Base-by-base conservation (phyloP, 1,140 invertebrate genomes). In the Lycorma delicatula region DNA sequence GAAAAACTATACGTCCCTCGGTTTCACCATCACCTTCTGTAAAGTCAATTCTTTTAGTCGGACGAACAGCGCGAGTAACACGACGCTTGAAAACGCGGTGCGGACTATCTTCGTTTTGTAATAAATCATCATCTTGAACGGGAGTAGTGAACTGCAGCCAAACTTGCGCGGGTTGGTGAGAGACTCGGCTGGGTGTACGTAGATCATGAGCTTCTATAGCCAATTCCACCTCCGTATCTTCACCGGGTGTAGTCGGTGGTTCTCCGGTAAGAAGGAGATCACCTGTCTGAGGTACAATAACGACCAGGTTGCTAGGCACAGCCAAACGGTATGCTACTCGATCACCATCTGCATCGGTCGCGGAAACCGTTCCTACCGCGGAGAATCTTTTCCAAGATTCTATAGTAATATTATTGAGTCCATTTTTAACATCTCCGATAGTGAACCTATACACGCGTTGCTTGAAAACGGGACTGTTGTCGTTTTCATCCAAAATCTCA, bases 21-120 rank as follows among this genome's bases (percentile, higher is more conserved):
- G 83, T 81, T 66, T 91, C 86, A 3, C 92, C 93, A 62, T 95
- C 91, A 4, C 88, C 83, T 71, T 96, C 93, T 0, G 87, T 88
- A 68, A 93, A 93, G 62, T 94, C 91, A 56, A 93, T 90, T 58
- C 91, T 81, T 74, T 94, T 94, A 0, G 91, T 95, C 2, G 91
- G 91, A 28, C 92, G 74, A 0, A 94, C 90, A 0, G 91, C 91
- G 20, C 91, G 76, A 0, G 90, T 93, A 0, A 92, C 89, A 7
- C 90, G 76, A 9, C 90, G 75, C 66, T 93, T 92, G 44, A 83
- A 80, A 56, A 81, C 77, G 27, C 83, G 79, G 66, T 87, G 86
- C 0, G 55, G 26, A 1, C 23, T 51, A 9, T 59, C 64, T 50
- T n/a, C 59, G 53, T 66, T 62, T 60, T 69, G 76, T 31, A 69